Conservation (phyloP, 2,888 invertebrate species). For the Amphipyra berbera region DNA sequence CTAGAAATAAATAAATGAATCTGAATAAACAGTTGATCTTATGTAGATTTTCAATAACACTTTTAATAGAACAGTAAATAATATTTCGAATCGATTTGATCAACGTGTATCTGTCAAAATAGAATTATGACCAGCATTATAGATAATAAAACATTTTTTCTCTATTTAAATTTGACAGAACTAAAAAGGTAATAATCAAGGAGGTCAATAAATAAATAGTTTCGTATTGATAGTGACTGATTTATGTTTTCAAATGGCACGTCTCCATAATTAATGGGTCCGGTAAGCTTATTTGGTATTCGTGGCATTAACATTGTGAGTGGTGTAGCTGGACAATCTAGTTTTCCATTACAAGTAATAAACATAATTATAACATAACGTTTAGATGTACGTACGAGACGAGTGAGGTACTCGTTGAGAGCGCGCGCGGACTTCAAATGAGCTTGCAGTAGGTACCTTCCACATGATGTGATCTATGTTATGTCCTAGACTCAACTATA, state of each 20-base stretch:
- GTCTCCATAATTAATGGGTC: slow-evolving; percentile 63
- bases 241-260: slow-evolving; percentile 64
- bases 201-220: slow-evolving; percentile 56
- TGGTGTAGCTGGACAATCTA: slow-evolving; percentile 65
- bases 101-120: slow-evolving; percentile 36
- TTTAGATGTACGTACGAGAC: slow-evolving; percentile 21
- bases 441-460: slow-evolving; percentile 8
- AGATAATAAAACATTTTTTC: neutral
- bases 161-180: slow-evolving; percentile 24
- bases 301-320: slow-evolving; percentile 67
- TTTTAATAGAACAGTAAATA: too few relatives aligned
- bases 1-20: neutral
- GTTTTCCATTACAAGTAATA: slow-evolving; percentile 65
- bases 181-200: slow-evolving; percentile 42
- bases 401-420: slow-evolving; percentile 33
- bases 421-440: slow-evolving; percentile 45
- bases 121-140: slow-evolving; percentile 38
- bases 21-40: too few relatives aligned
- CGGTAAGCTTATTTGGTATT: slow-evolving; percentile 69
- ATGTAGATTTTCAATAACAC: too few relatives aligned
- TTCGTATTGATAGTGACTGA: slow-evolving; percentile 57
- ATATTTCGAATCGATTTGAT: slow-evolving; percentile 5
- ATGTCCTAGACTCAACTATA: neutral
- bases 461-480: slow-evolving; percentile 31
- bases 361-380: slow-evolving; percentile 53